phyloP scores from a whole-genome alignment of 35 echinoderm and acorn worm species.

The Amphiura filiformis region DNA sequence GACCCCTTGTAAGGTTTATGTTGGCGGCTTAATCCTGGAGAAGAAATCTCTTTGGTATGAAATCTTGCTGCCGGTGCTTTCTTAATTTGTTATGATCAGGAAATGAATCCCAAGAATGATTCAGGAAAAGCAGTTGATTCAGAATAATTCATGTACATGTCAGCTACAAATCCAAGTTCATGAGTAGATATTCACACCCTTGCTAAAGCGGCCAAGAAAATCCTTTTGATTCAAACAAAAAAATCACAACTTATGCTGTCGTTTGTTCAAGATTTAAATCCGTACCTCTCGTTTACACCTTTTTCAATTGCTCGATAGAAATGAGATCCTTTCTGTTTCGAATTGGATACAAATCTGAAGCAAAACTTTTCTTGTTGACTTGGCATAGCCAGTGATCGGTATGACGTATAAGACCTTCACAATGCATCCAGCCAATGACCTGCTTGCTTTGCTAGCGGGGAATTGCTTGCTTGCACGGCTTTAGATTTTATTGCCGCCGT shows the following conservation, averaged over 20 bases:
- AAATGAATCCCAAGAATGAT: not conserved
- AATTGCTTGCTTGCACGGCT: not conserved
- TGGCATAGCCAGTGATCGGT: slow-evolving; percentile 1
- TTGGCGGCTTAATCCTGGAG: not conserved
- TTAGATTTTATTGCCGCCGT: not conserved
- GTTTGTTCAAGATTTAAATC: slow-evolving; percentile 1
- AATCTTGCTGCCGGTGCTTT: not conserved
- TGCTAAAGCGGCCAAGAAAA: too few relatives aligned
- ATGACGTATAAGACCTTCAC: not conserved
- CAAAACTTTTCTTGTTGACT: not conserved
- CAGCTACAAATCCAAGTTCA: not conserved
- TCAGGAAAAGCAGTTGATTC: not conserved
- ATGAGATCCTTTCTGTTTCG: not conserved
- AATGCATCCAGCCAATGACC: not conserved
- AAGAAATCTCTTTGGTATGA: not conserved
- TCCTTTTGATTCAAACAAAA: too few relatives aligned
- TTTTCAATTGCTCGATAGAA: not conserved
- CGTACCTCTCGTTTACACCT: not conserved
- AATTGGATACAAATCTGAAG: not conserved
- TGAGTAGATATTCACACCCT: not conserved
- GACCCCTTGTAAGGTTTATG: not conserved
- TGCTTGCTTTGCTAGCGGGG: slow-evolving; percentile 3
- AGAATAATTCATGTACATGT: not conserved
- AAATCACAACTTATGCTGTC: not conserved
- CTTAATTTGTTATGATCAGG: too few relatives aligned